phyloP scores from a whole-genome alignment of 2,797 vertebrate genomes.

The Tadarida brasiliensis region DNA sequence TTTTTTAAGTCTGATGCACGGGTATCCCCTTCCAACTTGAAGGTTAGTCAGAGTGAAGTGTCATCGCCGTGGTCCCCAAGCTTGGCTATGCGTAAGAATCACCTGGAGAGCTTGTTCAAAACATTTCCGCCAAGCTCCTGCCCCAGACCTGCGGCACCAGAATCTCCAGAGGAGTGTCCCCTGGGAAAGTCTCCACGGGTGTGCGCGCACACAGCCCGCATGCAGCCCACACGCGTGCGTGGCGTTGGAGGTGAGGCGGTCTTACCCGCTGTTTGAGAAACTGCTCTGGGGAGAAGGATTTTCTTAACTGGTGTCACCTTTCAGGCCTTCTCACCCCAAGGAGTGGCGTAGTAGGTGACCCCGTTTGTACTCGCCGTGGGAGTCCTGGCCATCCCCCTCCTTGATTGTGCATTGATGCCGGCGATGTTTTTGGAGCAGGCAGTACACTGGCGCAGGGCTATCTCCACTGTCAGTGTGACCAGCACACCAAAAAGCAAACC shows the following conservation, averaged over 20 bases:
- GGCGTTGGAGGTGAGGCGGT: background rate
- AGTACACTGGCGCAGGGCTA: background rate
- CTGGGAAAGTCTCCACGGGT: background rate
- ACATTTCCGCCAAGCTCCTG: background rate
- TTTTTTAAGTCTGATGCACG: background rate
- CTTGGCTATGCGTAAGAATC: background rate
- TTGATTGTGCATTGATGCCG: background rate
- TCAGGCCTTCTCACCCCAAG: background rate
- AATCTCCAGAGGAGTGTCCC: background rate
- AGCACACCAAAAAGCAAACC: constrained; percentile 47
- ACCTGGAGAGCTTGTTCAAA: background rate
- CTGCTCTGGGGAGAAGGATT: background rate
- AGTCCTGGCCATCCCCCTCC: background rate
- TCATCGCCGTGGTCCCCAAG: background rate
- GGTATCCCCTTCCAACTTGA: background rate
- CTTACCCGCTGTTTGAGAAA: background rate
- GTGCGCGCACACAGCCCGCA: fast-evolving
- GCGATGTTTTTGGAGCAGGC: background rate
- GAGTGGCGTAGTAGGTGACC: background rate
- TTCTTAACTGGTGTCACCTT: background rate
- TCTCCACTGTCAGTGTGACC: constrained; percentile 23
- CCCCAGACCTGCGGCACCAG: too few species aligned
- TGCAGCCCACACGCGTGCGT: fast-evolving
- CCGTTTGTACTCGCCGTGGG: background rate
- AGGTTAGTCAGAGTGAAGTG: background rate